Base-by-base conservation (phyloP, 2,888 invertebrate genomes). In the Meiosimyza platycephala region DNA sequence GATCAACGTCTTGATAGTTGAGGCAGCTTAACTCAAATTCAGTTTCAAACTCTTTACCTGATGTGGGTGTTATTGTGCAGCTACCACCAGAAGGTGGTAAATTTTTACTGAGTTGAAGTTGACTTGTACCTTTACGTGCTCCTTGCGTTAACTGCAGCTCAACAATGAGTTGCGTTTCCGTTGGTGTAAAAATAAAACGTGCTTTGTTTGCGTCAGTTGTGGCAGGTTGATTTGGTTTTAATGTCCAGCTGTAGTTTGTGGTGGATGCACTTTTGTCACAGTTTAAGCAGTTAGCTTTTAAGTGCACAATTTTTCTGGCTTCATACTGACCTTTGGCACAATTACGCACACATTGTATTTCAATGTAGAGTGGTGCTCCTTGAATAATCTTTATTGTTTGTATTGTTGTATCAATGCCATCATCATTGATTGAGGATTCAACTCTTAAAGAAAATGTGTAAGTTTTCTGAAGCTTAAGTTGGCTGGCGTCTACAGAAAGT, bases 331-430 rank as follows among this genome's bases (percentile, higher is more conserved):
- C 55, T 7, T 73, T 64, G 2, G 66, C 18, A 63, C 81, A 81
- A 71, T 81, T 81, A 0, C 79, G 71, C 5, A 80, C 62, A 65
- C 81, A 81, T 16, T 70, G 28, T 1, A 80, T 78, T 22, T 75
- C 18, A 1, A 79, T 40, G 0, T 73, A 33, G n/a, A 80, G 73
- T 1, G 74, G 74, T 62, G 33, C 2, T 73, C 57, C 1, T 40
- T 71, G 28, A 6, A 75, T 66, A 1, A 75, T 57, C 18, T 66
- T 71, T 0, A 81, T 72, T 2, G 66, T 13, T 72, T 81, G 81
- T 6, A 54, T 18, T 1, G 68, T 59, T 12, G 28, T 16, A 72
- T 75, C 64, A 0, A 48, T 50, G 3, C 74, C 72, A 22, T 68
- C 74, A 33, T 64, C 33, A 54, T 79, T 80, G 9, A 79, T 74